Conservation (phyloP, 2,113 vertebrate species). For the Cynopterus brachyotis region DNA sequence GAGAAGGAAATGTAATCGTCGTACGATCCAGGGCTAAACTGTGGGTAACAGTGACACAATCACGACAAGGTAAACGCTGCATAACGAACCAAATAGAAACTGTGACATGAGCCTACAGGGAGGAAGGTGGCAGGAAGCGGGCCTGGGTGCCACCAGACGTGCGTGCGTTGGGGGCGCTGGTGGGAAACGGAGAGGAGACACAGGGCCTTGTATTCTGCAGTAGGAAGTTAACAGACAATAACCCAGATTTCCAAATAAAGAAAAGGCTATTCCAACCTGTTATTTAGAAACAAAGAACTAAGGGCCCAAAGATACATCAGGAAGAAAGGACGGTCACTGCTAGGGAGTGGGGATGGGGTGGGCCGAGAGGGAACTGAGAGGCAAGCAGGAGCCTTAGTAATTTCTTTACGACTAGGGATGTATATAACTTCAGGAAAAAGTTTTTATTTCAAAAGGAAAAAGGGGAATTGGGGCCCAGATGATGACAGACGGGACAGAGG, state of each 20-base stretch:
- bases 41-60: background rate
- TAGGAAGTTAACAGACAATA: background rate
- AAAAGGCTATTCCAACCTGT: background rate
- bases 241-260: background rate
- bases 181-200: background rate
- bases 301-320: background rate
- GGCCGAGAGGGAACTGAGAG: background rate
- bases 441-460: background rate
- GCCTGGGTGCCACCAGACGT: background rate
- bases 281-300: background rate
- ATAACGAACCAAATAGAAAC: background rate
- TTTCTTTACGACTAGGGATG: background rate
- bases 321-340: background rate
- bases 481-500: background rate
- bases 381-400: background rate
- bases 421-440: background rate
- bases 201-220: background rate
- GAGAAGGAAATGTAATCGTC: background rate
- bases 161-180: fast-evolving
- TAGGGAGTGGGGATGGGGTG: background rate
- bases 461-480: background rate
- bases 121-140: background rate
- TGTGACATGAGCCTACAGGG: background rate
- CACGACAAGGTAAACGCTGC: background rate
- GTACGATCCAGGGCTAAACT: background rate